Base-by-base conservation (phyloP, 2,888 invertebrate species). In the Habrosyne pyritoides region DNA sequence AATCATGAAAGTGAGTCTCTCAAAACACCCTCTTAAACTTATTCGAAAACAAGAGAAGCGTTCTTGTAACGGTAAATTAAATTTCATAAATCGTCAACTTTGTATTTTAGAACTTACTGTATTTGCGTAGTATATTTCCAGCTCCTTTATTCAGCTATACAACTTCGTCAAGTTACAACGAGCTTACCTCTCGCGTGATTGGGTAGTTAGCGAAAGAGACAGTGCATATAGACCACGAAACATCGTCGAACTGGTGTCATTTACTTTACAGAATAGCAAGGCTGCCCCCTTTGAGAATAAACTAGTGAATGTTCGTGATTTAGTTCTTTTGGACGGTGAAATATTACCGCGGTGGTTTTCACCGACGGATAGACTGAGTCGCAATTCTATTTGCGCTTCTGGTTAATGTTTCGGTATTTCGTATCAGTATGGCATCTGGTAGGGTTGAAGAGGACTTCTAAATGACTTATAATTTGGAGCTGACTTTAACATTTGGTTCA, bases 51-150 rank as follows among this genome's bases (percentile, higher is more conserved):
- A 58, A 54, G 48, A 55, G 49, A 14, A 18, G 49, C 49, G 56
- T 61, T 58, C 57, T 56, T 53, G 36, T 50, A 36, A 47, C 54
- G 51, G 53, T 28, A 56, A 56, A 56, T 59, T 59, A 55, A 53
- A 61, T 61, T 59, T 61, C 55, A 59, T 59, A 56, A 55, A 61
- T 61, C 55, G 56, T 52, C 53, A 36, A 42, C 42, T 42, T 6
- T 6, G 33, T 33, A 6, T 33, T 33, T 33, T n/a, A n/a, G 33
- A 6, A n/a, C n/a, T 50, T 36, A 42, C 50, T 54, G 49, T 55
- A 55, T 59, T 59, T 54, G 54, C 55, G 56, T 61, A 51, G 54
- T 47, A 52, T 28, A 52, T 55, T 48, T 48, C 24, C 48, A n/a
- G 24, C 12, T n/a, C n/a, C n/a, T n/a, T n/a, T n/a, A n/a, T n/a